A percentile compares a stretch with the other conserved stretches of the same genome.
Evolutionary conservation across 2,888 invertebrate species (phyloP).

Genomic region (Cantharis rufa): DNA sequence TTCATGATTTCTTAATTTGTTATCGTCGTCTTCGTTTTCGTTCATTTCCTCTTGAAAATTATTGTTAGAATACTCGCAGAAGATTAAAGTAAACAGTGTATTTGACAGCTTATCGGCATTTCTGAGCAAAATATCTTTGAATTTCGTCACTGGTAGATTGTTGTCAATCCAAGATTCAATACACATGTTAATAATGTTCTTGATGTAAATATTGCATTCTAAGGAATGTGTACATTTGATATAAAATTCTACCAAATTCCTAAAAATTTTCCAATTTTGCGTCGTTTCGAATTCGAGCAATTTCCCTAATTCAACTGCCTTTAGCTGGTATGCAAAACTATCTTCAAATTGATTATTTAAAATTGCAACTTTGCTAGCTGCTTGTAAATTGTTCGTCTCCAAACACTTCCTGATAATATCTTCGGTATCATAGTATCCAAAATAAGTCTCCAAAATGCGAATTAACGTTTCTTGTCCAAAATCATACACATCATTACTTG

Average conservation of each 20-base stretch:
- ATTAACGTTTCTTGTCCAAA: conserved; percentile 52
- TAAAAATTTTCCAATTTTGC: conserved; percentile 48
- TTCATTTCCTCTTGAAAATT: conserved; percentile 48
- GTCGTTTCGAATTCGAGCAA: conserved; percentile 45
- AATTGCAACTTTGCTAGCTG: conserved; percentile 53
- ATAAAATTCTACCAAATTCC: conserved; percentile 52
- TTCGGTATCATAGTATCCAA: conserved; percentile 53
- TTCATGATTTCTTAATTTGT: conserved; percentile 38
- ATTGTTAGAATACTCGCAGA: conserved; percentile 55
- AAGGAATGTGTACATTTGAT: conserved; percentile 51
- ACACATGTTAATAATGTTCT: conserved; percentile 54
- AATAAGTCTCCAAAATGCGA: conserved; percentile 50
- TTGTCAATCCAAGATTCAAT: conserved; percentile 55
- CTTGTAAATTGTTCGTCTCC: conserved; percentile 51
- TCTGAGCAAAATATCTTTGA: conserved; percentile 53
- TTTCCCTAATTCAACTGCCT: conserved; percentile 46
- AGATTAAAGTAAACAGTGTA: conserved; percentile 53
- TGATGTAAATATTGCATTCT: conserved; percentile 56
- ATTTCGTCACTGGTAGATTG: conserved; percentile 50
- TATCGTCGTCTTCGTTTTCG: conserved; percentile 36
- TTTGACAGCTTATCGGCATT: conserved; percentile 57
- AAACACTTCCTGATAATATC: conserved; percentile 50
- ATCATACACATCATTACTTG: conserved; percentile 37
- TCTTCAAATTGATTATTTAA: conserved; percentile 53
- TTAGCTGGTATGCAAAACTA: conserved; percentile 52